These are phyloP conservation scores for Halcyon smyrnensis DNA, from an alignment of 2,797 vertebrate species.

Conservation along the genomic window DNA sequence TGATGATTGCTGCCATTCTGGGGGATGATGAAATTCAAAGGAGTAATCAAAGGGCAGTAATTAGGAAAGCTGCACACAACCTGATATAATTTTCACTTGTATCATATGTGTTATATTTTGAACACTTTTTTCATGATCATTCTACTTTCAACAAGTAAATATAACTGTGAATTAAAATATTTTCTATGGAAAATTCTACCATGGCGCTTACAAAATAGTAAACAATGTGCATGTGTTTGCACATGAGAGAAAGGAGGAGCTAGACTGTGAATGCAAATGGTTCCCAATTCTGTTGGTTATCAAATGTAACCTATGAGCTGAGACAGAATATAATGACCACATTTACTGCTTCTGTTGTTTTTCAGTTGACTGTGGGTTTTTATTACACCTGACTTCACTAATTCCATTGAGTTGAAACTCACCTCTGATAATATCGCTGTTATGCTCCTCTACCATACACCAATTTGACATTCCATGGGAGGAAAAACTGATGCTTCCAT, in stretches of 20 bases:
- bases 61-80: background rate
- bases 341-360: background rate
- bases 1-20: background rate
- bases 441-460: background rate
- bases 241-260: background rate
- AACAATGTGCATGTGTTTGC: accelerated
- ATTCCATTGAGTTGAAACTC: background rate
- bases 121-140: background rate
- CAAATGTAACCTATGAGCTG: background rate
- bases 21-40: background rate
- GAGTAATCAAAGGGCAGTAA: background rate
- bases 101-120: accelerated
- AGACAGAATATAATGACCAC: background rate
- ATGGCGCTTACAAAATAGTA: background rate
- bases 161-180: background rate
- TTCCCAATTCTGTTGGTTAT: background rate
- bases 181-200: background rate
- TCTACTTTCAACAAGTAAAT: background rate
- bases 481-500: background rate
- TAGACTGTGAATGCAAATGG: background rate
- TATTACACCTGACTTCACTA: background rate
- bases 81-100: background rate
- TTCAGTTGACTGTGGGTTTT: background rate
- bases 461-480: background rate
- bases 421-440: background rate